Evolutionary conservation across 2,888 invertebrate species (phyloP), one percentile per base, ranked within the genome.

Genomic region (Adelphocoris suturalis): DNA sequence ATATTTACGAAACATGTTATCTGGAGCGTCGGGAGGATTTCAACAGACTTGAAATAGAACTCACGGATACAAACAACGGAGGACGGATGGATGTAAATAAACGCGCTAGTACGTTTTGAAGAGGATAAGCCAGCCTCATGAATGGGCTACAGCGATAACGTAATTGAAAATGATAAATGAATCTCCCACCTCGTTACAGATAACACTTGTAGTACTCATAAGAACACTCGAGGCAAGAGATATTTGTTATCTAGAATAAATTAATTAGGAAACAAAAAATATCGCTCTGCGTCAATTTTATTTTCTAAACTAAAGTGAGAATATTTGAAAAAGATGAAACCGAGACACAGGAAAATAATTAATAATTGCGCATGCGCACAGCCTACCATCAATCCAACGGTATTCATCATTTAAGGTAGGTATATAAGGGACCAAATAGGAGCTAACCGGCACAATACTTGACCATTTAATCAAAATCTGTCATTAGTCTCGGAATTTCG

Each of bases 131-230:
- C 55, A 55, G n/a, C n/a, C n/a, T 57, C n/a, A 16, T 57, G 57
- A 57, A 57, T 57, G 57, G n/a, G 57, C 14, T 16, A 13, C 55
- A n/a, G 57, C 57, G 57, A 57, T 57, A 57, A 57, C 14, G 57
- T 57, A 57, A 57, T 57, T 57, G 57, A 57, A 57, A 57, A 57
- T 57, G 7, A 57, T 16, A 57, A 57, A 57, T 57, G 7, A 57
- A 57, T 57, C 57, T 57, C 57, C 16, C 13, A 16, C 16, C 57
- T 57, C 57, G 57, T 57, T 57, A 57, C n/a, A n/a, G 57, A 57
- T 57, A 57, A 57, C 37, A 37, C 57, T 57, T 57, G 16, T 57
- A 57, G 57, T 57, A 57, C n/a, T 57, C 57, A n/a, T n/a, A 57
- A 16, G 57, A 16, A 57, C 16, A 57, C 57, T 57, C 57, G 57